Evolutionary conservation across 2,113 vertebrate genomes (phyloP), one percentile per base, ranked within the genome.

Genomic region (Indicator maculatus): DNA sequence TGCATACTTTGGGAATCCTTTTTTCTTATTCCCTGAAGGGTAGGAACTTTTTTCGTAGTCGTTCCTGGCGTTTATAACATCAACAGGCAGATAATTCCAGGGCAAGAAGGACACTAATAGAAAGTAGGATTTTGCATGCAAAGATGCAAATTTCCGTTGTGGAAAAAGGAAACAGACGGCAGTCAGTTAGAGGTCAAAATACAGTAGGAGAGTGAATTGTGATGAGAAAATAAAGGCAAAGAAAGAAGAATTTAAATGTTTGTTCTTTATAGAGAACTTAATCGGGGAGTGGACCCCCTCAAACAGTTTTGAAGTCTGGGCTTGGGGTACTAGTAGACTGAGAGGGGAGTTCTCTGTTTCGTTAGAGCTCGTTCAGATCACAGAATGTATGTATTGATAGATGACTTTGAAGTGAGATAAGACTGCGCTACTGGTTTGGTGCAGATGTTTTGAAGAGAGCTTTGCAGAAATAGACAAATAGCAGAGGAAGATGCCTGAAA

Each of bases 1-100:
- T 11, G 1, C 8, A 0, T 9, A 4, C 31, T 6, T 6, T 1
- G 3, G 20, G 17, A 26, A 23, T 4, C 5, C 58, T 44, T 63
- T 6, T 8, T 36, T 36, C n/a, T 3, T 17, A 1, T 80, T 14
- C 16, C 2, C 26, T 5, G 23, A 10, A 10, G 11, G 33, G 11
- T 0, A 4, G 26, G 15, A 19, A 8, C 59, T 5, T 9, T 16
- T 17, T 30, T 52, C 7, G 7, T 28, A 38, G 12, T 15, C 3
- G 8, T 31, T 50, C 6, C 44, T n/a, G 9, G 33, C 31, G 2
- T 44, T 23, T 20, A 3, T 52, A 16, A 8, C 14, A 11, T 9
- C 30, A 16, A 18, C 19, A 45, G 6, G 5, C 28, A 7, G 5
- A 31, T 38, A 1, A 5, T 73, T 27, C 26, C 6, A 3, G 45